Conservation (phyloP, 1,140 invertebrate genomes). For the Lycorma delicatula region DNA sequence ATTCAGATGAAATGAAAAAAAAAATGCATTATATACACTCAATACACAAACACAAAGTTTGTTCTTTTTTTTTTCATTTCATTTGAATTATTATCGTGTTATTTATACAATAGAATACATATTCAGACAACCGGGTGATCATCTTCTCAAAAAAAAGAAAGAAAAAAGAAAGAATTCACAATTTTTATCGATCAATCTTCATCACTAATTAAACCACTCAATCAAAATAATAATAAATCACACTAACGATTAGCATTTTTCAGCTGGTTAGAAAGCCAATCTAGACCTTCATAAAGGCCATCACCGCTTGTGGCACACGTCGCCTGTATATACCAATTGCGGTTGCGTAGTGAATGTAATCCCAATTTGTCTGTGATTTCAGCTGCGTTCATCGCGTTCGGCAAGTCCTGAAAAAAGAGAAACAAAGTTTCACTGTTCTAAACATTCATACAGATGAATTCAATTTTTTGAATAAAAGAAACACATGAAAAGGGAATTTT, state of each 20-base stretch:
- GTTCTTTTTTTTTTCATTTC: too few species aligned
- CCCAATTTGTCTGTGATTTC: conserved; percentile 94
- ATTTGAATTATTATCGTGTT: too few species aligned
- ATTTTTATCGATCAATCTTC: too few species aligned
- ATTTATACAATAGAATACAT: too few species aligned
- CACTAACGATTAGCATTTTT: conserved; percentile 28
- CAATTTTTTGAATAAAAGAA: background rate
- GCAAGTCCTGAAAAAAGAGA: conserved; percentile 57
- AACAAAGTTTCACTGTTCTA: background rate
- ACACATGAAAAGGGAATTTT: background rate
- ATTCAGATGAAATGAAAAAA: too few species aligned
- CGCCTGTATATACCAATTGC: conserved; percentile 89
- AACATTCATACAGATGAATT: background rate
- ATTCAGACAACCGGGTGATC: too few species aligned
- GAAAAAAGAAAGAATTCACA: too few species aligned
- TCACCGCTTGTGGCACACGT: conserved; percentile 96
- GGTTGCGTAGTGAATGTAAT: conserved; percentile 27
- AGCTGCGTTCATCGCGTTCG: conserved; percentile 95
- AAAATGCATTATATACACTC: too few species aligned
- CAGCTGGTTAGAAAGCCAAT: conserved; percentile 95
- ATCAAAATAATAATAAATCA: too few species aligned
- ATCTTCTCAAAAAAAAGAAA: too few species aligned
- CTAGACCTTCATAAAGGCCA: conserved; percentile 94
- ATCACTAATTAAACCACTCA: too few species aligned
- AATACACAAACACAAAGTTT: too few species aligned